A percentile compares a stretch with the other conserved stretches of the same genome.
Evolutionary conservation across 2,888 invertebrate genomes (phyloP).

Genomic region (Sialis lutaria): DNA sequence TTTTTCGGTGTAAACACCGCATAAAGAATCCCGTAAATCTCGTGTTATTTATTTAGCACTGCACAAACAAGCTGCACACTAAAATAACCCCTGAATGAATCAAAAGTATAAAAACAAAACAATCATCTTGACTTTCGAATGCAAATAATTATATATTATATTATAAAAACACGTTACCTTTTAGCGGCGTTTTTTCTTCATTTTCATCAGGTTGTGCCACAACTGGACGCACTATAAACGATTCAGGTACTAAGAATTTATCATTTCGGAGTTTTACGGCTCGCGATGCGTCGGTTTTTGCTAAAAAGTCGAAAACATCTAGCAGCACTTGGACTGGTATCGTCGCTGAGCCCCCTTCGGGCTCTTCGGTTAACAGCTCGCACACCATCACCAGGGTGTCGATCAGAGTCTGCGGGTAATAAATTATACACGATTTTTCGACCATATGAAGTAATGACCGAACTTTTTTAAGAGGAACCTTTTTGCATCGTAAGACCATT

Average conservation of each 20-base stretch:
- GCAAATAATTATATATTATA: not conserved
- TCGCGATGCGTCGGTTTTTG: slow-evolving; percentile 34
- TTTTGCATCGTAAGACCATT: too few species aligned
- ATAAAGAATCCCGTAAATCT: too few species aligned
- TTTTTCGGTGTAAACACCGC: too few species aligned
- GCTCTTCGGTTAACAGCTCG: slow-evolving; percentile 65
- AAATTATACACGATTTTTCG: too few species aligned
- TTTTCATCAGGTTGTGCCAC: not conserved
- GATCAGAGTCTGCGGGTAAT: slow-evolving; percentile 40
- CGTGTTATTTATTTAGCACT: too few species aligned
- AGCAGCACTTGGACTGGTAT: slow-evolving; percentile 47
- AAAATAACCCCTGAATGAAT: too few species aligned
- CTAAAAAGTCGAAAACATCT: slow-evolving; percentile 37
- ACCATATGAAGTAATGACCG: too few species aligned
- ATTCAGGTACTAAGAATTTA: not conserved
- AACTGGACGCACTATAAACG: not conserved
- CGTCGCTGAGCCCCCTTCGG: slow-evolving; percentile 66
- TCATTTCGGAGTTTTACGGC: slow-evolving; percentile 18
- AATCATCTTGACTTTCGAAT: not conserved
- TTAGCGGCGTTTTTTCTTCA: not conserved
- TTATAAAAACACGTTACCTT: not conserved
- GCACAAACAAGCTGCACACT: too few species aligned
- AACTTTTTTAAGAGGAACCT: too few species aligned
- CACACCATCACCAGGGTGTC: slow-evolving; percentile 68
- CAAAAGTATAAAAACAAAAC: too few species aligned